A percentile compares a stretch with the other conserved stretches of the same genome.
Evolutionary conservation across 1,140 invertebrate genomes (phyloP).

Genomic region (Drosophila nigrodunni): DNA sequence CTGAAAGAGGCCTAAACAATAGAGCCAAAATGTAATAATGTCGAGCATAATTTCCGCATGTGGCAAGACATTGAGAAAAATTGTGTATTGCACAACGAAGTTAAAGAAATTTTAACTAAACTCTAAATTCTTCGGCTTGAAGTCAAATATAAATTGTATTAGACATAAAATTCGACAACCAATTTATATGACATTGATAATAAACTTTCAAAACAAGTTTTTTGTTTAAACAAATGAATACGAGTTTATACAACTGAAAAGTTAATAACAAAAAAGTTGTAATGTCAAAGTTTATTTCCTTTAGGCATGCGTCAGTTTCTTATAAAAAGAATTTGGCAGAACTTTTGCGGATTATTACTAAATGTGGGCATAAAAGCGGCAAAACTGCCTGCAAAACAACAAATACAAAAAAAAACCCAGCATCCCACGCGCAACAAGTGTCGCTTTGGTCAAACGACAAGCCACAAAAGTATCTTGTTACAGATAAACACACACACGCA

Average conservation of each 20-base stretch:
- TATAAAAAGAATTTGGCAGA: slow-evolving; percentile 4
- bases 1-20: slow-evolving; percentile 25
- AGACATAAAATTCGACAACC: too few relatives aligned
- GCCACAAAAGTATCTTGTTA: slow-evolving; percentile 62
- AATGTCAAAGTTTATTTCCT: not conserved
- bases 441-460: slow-evolving; percentile 50
- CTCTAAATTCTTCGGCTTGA: not conserved
- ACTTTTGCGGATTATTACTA: slow-evolving; percentile 8
- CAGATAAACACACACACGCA: slow-evolving; percentile 16
- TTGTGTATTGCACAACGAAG: not conserved
- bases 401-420: slow-evolving; percentile 1
- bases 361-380: slow-evolving; percentile 2
- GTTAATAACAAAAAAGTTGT: not conserved
- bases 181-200: too few relatives aligned
- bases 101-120: not conserved
- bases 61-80: slow-evolving; percentile 30
- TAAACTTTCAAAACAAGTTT: too few relatives aligned
- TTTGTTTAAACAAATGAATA: too few relatives aligned
- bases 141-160: not conserved
- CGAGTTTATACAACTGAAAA: too few relatives aligned
- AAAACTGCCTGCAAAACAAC: slow-evolving; percentile 1
- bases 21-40: slow-evolving; percentile 12
- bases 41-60: slow-evolving; percentile 29
- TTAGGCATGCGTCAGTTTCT: not conserved
- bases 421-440: slow-evolving; percentile 71